Evolutionary conservation across 2,113 vertebrate genomes (phyloP).

Genomic region (Camarhynchus parvulus): DNA sequence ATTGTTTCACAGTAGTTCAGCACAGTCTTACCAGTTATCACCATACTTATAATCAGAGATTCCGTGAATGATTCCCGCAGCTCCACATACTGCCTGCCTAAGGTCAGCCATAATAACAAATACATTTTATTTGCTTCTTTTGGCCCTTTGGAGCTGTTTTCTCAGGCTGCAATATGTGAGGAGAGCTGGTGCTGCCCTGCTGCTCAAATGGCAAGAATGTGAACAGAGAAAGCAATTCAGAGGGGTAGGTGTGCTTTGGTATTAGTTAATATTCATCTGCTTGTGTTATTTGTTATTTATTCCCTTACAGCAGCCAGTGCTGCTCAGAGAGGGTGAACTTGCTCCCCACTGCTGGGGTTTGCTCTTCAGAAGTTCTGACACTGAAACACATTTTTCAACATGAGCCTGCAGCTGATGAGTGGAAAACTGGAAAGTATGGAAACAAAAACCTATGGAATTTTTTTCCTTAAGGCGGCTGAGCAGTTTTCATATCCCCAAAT

Average conservation of each 20-base stretch:
- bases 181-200: not conserved
- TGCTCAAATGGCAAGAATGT: not conserved
- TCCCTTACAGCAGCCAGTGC: constrained; percentile 22
- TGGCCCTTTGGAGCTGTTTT: constrained; percentile 11
- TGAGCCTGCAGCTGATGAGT: not conserved
- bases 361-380: not conserved
- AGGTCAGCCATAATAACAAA: constrained; percentile 38
- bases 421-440: not conserved
- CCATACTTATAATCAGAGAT: constrained; percentile 43
- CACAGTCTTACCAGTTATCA: constrained; percentile 54
- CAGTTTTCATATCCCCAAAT: not conserved
- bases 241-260: constrained; percentile 20
- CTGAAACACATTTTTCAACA: constrained; percentile 8
- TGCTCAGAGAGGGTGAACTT: not conserved
- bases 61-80: not conserved
- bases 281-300: not conserved
- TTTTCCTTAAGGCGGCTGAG: not conserved
- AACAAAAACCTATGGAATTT: not conserved
- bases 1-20: constrained; percentile 64
- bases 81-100: not conserved
- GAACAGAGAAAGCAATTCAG: constrained; percentile 31
- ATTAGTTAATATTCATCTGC: not conserved
- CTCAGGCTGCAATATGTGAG: not conserved
- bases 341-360: not conserved
- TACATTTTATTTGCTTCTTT: constrained; percentile 34